Evolutionary conservation across 1,140 invertebrate species (phyloP), one percentile per base, ranked within the genome.

Genomic region (Teleogryllus occipitalis): DNA sequence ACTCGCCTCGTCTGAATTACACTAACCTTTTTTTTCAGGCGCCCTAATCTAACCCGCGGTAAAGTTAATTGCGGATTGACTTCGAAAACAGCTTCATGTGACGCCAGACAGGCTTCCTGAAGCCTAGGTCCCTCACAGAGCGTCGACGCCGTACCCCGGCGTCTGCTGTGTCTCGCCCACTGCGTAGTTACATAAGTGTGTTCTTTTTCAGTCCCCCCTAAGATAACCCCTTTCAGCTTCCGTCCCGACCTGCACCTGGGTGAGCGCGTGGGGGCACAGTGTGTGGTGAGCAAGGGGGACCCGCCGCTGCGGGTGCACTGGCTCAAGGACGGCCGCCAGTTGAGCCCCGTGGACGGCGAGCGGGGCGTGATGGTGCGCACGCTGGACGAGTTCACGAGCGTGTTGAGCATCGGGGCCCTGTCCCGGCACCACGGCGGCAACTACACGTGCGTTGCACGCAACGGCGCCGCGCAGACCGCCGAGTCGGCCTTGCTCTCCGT

Each of bases 371-470:
- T 81, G 49, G 39, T 75, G 46, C 80, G 78, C n/a, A 83, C 85
- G 86, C 81, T 81, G 39, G 81, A 80, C 22, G 80, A 84, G 18
- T 83, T 82, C 65, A 84, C 83, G 14, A 85, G 85, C 65, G 83
- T 86, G n/a, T 81, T 87, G 73, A 82, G 83, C 47, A 86, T 87
- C 74, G 81, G 83, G 78, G 80, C 81, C 8, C 82, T 85, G 22
- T 81, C 82, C 4, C 82, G 81, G 47, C 81, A 81, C 21, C 87
- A 88, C 81, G 83, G 82, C 48, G 90, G 90, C 7, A 88, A 90
- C 83, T 91, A 90, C 83, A 89, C 89, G 5, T 91, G 90, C 82
- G 82, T 85, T 22, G 89, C 88, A 27, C 85, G 84, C 76, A 91
- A 90, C 83, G 83, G 83, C 8, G 89, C 87, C 22, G 88, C 87